These are phyloP conservation scores for Sphaerophoria taeniata DNA, from an alignment of 2,888 invertebrate genomes.

Conservation along the genomic window DNA sequence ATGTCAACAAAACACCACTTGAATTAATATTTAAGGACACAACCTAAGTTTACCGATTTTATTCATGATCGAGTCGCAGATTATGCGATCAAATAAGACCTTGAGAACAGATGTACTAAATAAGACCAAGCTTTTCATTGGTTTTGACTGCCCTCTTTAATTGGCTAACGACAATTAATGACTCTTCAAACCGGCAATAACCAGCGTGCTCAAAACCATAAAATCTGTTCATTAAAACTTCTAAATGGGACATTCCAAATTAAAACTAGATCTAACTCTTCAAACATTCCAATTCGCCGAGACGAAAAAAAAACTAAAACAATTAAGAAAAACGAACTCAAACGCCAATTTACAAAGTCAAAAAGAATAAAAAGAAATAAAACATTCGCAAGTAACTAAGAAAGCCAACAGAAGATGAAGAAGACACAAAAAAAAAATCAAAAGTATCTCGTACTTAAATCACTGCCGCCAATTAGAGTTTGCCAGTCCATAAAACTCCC, in stretches of 20 bases:
- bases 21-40: no score
- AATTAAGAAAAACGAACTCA: constrained; percentile 21
- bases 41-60: no score
- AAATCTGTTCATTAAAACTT: background rate
- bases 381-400: constrained; percentile 16
- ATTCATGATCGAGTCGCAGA: no score
- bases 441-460: constrained; percentile 66
- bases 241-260: background rate
- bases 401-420: constrained; percentile 9
- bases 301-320: constrained; percentile 18
- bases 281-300: background rate
- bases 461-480: constrained; percentile 74
- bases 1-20: no score
- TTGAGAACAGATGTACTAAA: no score
- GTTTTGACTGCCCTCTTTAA: no score
- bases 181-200: no score
- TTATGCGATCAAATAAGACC: no score
- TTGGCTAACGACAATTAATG: no score
- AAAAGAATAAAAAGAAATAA: constrained; percentile 4
- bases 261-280: background rate
- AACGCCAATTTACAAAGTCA: constrained; percentile 23
- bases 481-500: constrained; percentile 74
- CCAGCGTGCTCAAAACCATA: no score
- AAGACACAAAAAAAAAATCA: background rate
- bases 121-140: no score